Conservation (phyloP, 2,113 vertebrate species). For the Anolis sagrei region DNA sequence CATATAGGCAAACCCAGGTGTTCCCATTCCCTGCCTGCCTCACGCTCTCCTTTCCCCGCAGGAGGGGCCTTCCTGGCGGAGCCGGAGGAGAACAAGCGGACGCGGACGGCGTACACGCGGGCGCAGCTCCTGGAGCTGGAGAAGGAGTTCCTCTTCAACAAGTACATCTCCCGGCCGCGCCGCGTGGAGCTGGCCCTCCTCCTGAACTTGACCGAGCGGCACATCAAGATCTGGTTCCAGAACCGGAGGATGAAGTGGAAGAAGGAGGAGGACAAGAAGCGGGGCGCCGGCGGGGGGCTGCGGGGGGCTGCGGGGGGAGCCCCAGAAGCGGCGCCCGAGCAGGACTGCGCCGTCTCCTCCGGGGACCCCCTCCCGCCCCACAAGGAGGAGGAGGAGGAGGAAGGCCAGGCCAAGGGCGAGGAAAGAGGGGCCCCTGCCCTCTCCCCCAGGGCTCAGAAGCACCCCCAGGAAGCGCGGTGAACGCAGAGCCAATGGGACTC, state of each 20-base stretch:
- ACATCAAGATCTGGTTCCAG: constrained; percentile 98
- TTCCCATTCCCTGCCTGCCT: neutral
- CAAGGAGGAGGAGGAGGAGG: constrained; percentile 30
- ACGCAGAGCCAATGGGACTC: neutral
- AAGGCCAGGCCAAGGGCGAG: constrained; percentile 1
- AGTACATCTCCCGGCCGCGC: constrained; percentile 95
- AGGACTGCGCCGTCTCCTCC: constrained; percentile 91
- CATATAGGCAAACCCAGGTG: no score
- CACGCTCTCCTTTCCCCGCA: constrained; percentile 31
- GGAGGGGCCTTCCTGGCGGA: constrained; percentile 86
- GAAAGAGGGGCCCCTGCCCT: constrained; percentile 71
- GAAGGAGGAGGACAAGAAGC: constrained; percentile 92
- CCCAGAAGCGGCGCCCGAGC: constrained; percentile 82
- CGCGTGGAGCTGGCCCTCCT: constrained; percentile 95
- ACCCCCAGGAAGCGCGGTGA: constrained; percentile 74
- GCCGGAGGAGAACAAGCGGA: constrained; percentile 93
- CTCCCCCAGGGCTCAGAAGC: constrained; percentile 63
- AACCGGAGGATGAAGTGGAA: constrained; percentile 97
- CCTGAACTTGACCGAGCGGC: constrained; percentile 94
- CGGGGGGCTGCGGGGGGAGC: constrained; percentile 37
- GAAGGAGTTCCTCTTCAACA: constrained; percentile 98
- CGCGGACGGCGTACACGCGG: constrained; percentile 93
- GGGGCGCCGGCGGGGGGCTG: constrained; percentile 12
- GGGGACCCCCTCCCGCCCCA: constrained; percentile 75
- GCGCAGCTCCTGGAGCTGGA: constrained; percentile 96